These are phyloP conservation scores for Xiphophorus couchianus DNA, from an alignment of 2,113 vertebrate species.

Conservation along the genomic window DNA sequence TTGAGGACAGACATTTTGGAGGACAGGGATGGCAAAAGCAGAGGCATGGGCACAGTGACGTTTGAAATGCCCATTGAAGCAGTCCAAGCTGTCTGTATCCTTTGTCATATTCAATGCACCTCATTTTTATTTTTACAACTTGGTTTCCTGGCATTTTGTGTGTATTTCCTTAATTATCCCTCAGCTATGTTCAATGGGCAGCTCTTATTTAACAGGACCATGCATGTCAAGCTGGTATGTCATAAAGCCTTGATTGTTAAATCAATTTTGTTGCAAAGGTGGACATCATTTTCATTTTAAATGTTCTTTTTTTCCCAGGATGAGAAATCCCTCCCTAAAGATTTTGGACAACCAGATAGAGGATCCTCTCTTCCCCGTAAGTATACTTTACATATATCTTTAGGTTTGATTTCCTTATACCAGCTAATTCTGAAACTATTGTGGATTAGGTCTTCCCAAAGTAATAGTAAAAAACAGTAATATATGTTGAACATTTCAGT, in stretches of 20 bases:
- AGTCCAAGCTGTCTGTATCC: constrained; percentile 98
- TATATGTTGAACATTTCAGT: neutral
- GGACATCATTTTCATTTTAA: neutral
- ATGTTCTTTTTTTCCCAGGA: constrained; percentile 78
- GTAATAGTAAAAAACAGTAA: neutral
- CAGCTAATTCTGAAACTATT: neutral
- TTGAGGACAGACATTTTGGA: constrained; percentile 93
- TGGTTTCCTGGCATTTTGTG: neutral
- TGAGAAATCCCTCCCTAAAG: constrained; percentile 94
- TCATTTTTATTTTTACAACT: neutral
- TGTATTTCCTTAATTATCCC: constrained; percentile 76
- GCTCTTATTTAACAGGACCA: constrained; percentile 93
- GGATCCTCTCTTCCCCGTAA: constrained; percentile 92
- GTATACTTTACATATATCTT: constrained; percentile 48
- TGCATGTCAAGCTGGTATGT: constrained; percentile 98
- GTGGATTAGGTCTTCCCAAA: neutral
- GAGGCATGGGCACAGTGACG: constrained; percentile 95
- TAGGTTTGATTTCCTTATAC: neutral
- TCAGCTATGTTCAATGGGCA: constrained; percentile 98
- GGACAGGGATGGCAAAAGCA: constrained; percentile 96
- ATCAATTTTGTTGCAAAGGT: neutral
- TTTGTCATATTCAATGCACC: constrained; percentile 52
- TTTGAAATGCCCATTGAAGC: constrained; percentile 97
- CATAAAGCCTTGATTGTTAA: neutral
- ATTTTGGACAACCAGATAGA: constrained; percentile 91